Base-by-base conservation (phyloP, 2,113 vertebrate genomes). In the Eupsittula cactorum region DNA sequence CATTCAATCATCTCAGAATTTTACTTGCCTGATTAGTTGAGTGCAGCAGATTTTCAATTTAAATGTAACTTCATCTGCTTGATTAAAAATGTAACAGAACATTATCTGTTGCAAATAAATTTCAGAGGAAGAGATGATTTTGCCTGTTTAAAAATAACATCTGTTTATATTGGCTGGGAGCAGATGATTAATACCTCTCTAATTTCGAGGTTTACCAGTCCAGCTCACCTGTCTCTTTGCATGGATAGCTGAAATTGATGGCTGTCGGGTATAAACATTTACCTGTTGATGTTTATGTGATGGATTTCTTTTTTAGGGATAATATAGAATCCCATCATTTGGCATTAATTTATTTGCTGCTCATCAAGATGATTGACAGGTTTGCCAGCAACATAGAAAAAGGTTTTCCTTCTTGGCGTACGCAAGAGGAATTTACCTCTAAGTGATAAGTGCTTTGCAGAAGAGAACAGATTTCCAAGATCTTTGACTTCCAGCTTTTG, bases 191-290 rank as follows among this genome's bases (percentile, higher is more conserved):
- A 98, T 98, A 97, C 97, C 86, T 91, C 97, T 98, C 97, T 98
- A 98, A 98, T 98, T 98, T 98, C 98, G 98, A 98, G 98, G 98
- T 98, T 98, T 98, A 98, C 98, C 97, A 98, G 98, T 98, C 98
- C 98, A 98, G 98, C 98, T 98, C 98, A 98, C 98, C 98, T 98
- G 98, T 97, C 97, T 98, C 86, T 98, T 98, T 98, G 98, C 98
- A 97, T 98, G 98, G 97, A 46, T 98, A 98, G 97, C 97, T 98
- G 98, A 96, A 98, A 98, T 98, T 98, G 98, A 98, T 98, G 97
- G 98, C 97, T 98, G 97, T 98, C 89, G 64, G 94, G 96, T 97
- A 97, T 98, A 98, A 98, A 98, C 98, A 98, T 98, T 98, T 98
- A 98, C 98, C 98, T 98, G 98, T 98, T 98, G 98, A 98, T 98